Conservation (phyloP, 1,140 invertebrate species). For the Lanistes nyassanus region DNA sequence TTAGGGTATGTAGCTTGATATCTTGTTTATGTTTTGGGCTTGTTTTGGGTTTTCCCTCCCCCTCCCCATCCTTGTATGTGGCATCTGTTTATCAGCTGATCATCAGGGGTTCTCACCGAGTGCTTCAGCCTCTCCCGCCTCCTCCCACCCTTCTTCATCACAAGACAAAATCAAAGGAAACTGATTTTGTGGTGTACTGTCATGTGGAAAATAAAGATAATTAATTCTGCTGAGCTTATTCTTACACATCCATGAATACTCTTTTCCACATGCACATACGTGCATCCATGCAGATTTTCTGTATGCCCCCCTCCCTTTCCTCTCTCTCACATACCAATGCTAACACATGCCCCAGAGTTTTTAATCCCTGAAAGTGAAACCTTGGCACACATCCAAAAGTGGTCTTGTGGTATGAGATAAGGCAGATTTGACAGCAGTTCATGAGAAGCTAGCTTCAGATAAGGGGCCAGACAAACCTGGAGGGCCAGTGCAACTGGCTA, state of each 20-base stretch:
- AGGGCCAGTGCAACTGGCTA: too few relatives aligned
- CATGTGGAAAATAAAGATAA: neutral
- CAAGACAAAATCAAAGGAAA: neutral
- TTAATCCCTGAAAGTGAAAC: too few relatives aligned
- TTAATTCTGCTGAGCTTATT: neutral
- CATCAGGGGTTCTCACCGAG: neutral
- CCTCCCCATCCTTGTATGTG: too few relatives aligned
- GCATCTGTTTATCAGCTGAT: too few relatives aligned
- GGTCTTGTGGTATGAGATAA: too few relatives aligned
- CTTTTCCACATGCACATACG: slow-evolving; percentile 4
- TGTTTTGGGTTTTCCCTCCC: too few relatives aligned
- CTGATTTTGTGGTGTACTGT: neutral
- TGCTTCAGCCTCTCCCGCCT: neutral
- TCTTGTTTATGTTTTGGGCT: too few relatives aligned
- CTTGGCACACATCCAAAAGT: too few relatives aligned
- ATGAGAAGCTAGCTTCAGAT: too few relatives aligned
- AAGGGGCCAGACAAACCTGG: too few relatives aligned
- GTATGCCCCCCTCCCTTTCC: neutral
- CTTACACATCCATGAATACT: neutral
- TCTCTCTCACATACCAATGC: slow-evolving; percentile 11
- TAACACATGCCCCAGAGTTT: slow-evolving; percentile 1
- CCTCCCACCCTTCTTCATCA: neutral
- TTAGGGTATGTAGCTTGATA: too few relatives aligned
- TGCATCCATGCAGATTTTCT: slow-evolving; percentile 2
- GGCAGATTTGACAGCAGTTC: too few relatives aligned